Percentiles rank a stretch among this genome's conserved stretches.
Evolutionary conservation across 2,797 vertebrate species (phyloP).

Genomic region (Takifugu rubripes): DNA sequence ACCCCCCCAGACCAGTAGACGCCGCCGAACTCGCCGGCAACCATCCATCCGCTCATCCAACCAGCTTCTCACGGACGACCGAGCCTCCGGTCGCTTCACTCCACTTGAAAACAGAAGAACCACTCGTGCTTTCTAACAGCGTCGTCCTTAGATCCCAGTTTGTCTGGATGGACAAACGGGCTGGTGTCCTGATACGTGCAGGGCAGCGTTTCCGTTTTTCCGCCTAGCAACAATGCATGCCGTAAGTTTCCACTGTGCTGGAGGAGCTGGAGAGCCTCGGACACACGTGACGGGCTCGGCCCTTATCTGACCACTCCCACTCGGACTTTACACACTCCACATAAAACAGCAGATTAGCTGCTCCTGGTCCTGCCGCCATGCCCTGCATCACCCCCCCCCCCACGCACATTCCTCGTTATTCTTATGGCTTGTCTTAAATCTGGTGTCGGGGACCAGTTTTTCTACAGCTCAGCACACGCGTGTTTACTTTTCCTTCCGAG

Average conservation of each 20-base stretch:
- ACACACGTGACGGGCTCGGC: not conserved
- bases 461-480: conserved; percentile 12
- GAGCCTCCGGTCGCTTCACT: conserved; percentile 1
- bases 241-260: conserved; percentile 7
- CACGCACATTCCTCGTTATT: not conserved
- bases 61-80: not conserved
- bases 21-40: conserved; percentile 8
- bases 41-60: conserved; percentile 4
- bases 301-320: conserved; percentile 1
- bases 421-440: conserved; percentile 44
- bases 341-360: too few relatives aligned
- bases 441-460: conserved; percentile 48
- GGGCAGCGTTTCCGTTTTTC: not conserved
- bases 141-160: not conserved
- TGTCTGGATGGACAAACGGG: too few relatives aligned
- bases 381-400: not conserved
- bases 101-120: conserved; percentile 32
- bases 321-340: conserved; percentile 1
- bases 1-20: conserved; percentile 76
- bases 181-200: too few relatives aligned
- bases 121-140: conserved; percentile 30
- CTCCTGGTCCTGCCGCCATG: not conserved
- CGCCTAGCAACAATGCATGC: conserved; percentile 15
- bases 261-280: conserved; percentile 33
- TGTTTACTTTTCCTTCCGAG: conserved; percentile 37